These are phyloP conservation scores for Nannospalax galili DNA, from an alignment of 2,113 vertebrate species.

Conservation along the genomic window DNA sequence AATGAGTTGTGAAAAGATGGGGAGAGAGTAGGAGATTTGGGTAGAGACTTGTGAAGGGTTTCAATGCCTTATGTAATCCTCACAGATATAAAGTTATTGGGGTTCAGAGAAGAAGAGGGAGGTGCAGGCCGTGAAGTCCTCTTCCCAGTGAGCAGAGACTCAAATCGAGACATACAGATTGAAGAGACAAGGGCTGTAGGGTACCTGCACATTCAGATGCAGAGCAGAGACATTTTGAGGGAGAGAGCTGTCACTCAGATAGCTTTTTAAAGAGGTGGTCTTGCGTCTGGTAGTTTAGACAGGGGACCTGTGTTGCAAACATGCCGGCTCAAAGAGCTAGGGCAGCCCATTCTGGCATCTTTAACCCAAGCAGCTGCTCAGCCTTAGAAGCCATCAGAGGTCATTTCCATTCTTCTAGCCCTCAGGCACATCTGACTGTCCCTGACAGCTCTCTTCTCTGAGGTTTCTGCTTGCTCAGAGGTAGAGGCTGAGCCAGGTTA, in stretches of 20 bases:
- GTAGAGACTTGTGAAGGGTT: neutral
- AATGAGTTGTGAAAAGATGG: neutral
- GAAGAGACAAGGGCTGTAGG: neutral
- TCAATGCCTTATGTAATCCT: neutral
- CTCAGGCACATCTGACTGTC: neutral
- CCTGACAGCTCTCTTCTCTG: neutral
- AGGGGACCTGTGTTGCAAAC: neutral
- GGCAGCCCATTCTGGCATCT: neutral
- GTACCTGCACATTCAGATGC: neutral
- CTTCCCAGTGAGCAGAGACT: neutral
- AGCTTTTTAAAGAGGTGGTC: neutral
- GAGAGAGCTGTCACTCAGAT: neutral
- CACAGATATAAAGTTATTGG: too few species aligned
- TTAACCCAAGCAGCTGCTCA: neutral
- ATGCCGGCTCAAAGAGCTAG: neutral
- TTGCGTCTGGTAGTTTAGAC: neutral
- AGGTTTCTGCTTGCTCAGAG: neutral
- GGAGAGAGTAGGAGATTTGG: neutral
- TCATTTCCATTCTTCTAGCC: neutral
- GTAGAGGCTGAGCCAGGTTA: neutral
- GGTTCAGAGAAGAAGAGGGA: neutral
- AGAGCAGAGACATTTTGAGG: neutral
- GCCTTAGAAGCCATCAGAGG: neutral
- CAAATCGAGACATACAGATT: neutral
- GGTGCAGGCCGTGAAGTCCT: neutral